Percentiles rank a stretch among this genome's conserved stretches.
These are phyloP conservation scores for Cloeon dipterum DNA, from an alignment of 2,888 invertebrate genomes.

Conservation along the genomic window DNA sequence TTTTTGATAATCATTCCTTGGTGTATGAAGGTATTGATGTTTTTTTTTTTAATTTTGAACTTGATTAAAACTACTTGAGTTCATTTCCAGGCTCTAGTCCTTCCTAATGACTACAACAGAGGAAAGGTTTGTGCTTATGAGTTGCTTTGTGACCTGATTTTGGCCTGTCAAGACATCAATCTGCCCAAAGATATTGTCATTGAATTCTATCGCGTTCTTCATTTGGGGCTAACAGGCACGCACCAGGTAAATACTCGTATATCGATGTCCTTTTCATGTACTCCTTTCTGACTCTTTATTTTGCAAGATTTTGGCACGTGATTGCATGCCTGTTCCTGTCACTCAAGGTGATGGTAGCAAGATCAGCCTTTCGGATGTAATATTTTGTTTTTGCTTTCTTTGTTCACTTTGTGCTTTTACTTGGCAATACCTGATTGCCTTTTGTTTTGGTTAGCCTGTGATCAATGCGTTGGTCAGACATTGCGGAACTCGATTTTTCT, in stretches of 20 bases:
- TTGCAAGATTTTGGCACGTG: too few relatives aligned
- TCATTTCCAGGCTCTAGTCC: conserved; percentile 31
- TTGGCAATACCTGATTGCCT: too few relatives aligned
- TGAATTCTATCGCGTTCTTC: conserved; percentile 69
- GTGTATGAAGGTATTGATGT: conserved; percentile 59
- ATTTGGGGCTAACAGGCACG: conserved; percentile 32
- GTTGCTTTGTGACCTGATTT: conserved; percentile 52
- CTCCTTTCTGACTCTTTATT: too few relatives aligned
- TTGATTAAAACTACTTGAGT: too few relatives aligned
- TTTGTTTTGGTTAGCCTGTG: conserved; percentile 31
- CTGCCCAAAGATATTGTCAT: conserved; percentile 48
- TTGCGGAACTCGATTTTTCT: conserved; percentile 65
- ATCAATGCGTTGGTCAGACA: conserved; percentile 55
- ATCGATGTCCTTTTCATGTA: too few relatives aligned
- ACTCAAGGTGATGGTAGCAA: too few relatives aligned
- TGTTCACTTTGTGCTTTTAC: too few relatives aligned
- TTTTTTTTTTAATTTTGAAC: too few relatives aligned
- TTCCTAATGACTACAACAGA: conserved; percentile 43
- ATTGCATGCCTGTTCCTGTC: too few relatives aligned
- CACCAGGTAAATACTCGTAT: conserved; percentile 39
- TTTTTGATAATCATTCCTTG: conserved; percentile 75
- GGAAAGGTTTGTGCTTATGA: conserved; percentile 76
- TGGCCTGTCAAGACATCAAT: conserved; percentile 56
- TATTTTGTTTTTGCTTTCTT: too few relatives aligned
- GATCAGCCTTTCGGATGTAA: too few relatives aligned